These are phyloP conservation scores for Brachionus asplanchnoidis DNA, from an alignment of 1,140 invertebrate genomes.

Conservation along the genomic window DNA sequence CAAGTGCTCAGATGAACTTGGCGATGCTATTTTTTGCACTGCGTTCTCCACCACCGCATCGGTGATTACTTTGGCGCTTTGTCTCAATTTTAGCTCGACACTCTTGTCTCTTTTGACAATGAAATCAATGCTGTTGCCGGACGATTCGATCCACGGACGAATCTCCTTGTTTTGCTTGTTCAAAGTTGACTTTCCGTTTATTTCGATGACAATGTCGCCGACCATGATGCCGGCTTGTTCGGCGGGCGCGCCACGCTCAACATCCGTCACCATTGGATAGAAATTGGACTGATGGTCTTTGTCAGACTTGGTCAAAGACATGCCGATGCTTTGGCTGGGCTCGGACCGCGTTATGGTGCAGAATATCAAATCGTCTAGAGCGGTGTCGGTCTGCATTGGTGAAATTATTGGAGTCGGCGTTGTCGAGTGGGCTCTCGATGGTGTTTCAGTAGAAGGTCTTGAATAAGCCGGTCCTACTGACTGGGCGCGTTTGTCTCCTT, in stretches of 20 bases:
- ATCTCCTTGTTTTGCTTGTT: background rate
- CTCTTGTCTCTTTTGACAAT: background rate
- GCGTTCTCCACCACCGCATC: background rate
- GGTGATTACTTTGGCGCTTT: background rate
- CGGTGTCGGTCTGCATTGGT: background rate
- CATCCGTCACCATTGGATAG: background rate
- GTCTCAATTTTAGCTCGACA: background rate
- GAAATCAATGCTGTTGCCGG: constrained; percentile 18
- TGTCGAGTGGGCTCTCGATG: background rate
- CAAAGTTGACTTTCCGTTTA: constrained; percentile 22
- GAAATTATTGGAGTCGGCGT: background rate
- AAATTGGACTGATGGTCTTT: background rate
- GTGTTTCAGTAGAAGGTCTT: background rate
- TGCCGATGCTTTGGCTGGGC: background rate
- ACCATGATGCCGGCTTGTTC: background rate
- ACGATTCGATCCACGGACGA: background rate
- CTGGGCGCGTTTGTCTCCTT: constrained; percentile 19
- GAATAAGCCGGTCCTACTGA: background rate
- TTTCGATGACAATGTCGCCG: constrained; percentile 19
- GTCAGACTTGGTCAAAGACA: constrained; percentile 12
- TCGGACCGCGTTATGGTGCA: background rate
- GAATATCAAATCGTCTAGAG: background rate
- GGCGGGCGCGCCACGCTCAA: constrained; percentile 5
- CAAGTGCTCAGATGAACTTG: background rate
- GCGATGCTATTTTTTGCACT: background rate